Evolutionary conservation across 2,113 vertebrate species (phyloP).

Genomic region (Trinectes maculatus): DNA sequence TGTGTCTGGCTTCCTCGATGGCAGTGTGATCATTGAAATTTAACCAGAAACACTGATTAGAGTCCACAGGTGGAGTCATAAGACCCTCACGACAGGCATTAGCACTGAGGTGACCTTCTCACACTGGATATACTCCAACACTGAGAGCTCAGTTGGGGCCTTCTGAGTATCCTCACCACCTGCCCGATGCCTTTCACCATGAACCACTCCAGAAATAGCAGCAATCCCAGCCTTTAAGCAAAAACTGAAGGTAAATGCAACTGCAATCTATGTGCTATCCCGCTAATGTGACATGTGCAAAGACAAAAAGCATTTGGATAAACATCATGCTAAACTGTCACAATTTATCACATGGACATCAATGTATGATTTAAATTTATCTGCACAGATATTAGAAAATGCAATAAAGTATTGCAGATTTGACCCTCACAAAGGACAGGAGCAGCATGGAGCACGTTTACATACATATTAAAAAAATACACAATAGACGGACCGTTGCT

Average conservation of each 20-base stretch:
- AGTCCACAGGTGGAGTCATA: slow-evolving; percentile 30
- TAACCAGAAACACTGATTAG: slow-evolving; percentile 10
- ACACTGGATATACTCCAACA: slow-evolving; percentile 49
- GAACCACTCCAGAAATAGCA: slow-evolving; percentile 8
- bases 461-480: background rate
- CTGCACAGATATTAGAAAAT: no score
- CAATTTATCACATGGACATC: no score
- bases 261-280: background rate
- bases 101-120: slow-evolving; percentile 48
- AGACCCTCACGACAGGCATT: slow-evolving; percentile 16
- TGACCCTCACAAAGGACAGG: background rate
- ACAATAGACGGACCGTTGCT: no score
- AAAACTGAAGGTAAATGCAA: background rate
- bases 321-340: no score
- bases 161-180: slow-evolving; percentile 38
- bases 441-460: background rate
- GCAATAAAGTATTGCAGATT: no score
- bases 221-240: slow-evolving; percentile 4
- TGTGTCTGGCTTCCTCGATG: background rate
- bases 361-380: no score
- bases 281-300: background rate
- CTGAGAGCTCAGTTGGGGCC: slow-evolving; percentile 32
- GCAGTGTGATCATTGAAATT: background rate
- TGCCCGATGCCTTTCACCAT: slow-evolving; percentile 21
- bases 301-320: no score